Base-by-base conservation (phyloP, 2,113 vertebrate species). In the Channa maculata region DNA sequence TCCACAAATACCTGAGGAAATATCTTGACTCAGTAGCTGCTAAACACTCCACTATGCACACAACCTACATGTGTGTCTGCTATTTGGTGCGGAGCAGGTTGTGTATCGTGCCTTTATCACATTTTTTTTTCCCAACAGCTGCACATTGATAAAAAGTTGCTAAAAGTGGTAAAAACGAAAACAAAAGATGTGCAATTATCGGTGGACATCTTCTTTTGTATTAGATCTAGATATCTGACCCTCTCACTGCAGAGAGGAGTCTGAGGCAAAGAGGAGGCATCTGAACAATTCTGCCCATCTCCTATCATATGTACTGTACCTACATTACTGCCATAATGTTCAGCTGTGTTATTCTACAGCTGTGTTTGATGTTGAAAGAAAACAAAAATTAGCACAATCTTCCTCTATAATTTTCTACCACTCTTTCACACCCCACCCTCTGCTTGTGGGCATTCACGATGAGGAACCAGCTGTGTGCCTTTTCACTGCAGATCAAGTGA, bases 381-480 rank as follows among this genome's bases (percentile, higher is more conserved):
- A 87, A 82, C 53, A 62, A 62, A 74, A 80, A 72, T 77, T 76
- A 79, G 76, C 37, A 68, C 37, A 65, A 71, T 73, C 68, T 84
- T 53, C 52, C 37, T 52, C 69, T 75, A 52, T 57, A 70, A 75
- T 77, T 82, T 88, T 77, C 63, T 61, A 57, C 55, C 14, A 13
- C 57, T 66, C 57, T 75, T 59, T 76, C 65, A 63, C 63, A 62
- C 61, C 45, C 11, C 68, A 61, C 41, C 60, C 66, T 80, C 49
- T 34, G 69, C 68, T 80, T 38, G 61, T 84, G 78, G 82, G 59
- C 65, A 65, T 87, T 86, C 66, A 68, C 2, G 3, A 34, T 10
- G 65, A 85, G 76, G 64, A 77, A 75, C 69, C 85, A 86, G 82
- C 84, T 89, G 84, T 71, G 61, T 14, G 44, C 53, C 70, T 83